Conservation (phyloP, 2,113 vertebrate species). For the Phaethon lepturus region DNA sequence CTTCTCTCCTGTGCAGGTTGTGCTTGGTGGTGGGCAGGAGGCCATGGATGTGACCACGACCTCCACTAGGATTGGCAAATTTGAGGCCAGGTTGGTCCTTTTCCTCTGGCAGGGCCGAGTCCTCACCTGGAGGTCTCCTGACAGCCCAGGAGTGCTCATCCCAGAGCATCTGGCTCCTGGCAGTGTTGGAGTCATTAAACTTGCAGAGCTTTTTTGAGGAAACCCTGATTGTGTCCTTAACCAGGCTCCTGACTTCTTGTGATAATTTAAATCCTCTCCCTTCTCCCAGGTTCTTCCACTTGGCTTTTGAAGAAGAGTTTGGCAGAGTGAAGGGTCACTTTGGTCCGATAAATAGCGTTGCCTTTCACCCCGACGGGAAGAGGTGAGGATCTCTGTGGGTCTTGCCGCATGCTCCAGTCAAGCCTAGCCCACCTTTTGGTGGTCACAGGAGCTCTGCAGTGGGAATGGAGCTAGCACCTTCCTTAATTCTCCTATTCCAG, state of each 20-base stretch:
- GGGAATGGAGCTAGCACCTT: neutral
- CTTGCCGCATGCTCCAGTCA: accelerated
- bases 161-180: neutral
- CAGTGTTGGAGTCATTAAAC: neutral
- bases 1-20: slow-evolving; percentile 80
- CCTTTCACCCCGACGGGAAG: slow-evolving; percentile 96
- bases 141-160: neutral
- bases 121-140: neutral
- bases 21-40: slow-evolving; percentile 97
- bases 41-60: slow-evolving; percentile 99
- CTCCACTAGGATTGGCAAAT: slow-evolving; percentile 97
- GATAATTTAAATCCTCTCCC: neutral
- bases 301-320: slow-evolving; percentile 96
- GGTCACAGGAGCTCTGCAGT: neutral
- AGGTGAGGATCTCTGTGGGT: slow-evolving; percentile 77
- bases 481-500: neutral
- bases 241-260: neutral
- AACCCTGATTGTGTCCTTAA: neutral
- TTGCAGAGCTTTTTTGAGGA: neutral
- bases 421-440: neutral
- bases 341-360: slow-evolving; percentile 96
- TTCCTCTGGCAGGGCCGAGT: neutral
- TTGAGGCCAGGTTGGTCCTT: slow-evolving; percentile 88
- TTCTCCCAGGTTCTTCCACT: slow-evolving; percentile 90
- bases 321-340: slow-evolving; percentile 98